These are phyloP conservation scores for Idaea dimidiata DNA, from an alignment of 2,888 invertebrate genomes.

Conservation along the genomic window DNA sequence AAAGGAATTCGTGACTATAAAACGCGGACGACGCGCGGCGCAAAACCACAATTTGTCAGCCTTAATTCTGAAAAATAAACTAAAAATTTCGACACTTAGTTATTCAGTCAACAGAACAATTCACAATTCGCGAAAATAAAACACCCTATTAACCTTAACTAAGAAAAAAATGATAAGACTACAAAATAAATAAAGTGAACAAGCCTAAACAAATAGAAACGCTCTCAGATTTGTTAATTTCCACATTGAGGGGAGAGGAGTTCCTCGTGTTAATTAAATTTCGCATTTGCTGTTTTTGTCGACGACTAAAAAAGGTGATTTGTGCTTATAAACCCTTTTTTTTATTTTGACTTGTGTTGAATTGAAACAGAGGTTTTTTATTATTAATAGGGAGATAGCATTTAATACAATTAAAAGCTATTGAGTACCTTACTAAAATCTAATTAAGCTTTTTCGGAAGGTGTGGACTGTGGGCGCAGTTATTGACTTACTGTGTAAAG, in stretches of 20 bases:
- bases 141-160: not conserved
- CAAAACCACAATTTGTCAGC: no score
- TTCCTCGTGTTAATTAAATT: constrained; percentile 10
- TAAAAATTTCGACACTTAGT: not conserved
- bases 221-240: constrained; percentile 5
- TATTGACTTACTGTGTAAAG: not conserved
- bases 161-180: not conserved
- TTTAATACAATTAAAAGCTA: not conserved
- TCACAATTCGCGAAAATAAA: not conserved
- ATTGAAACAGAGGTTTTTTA: not conserved
- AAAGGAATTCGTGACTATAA: no score
- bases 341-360: not conserved
- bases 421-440: not conserved
- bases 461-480: not conserved
- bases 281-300: constrained; percentile 8
- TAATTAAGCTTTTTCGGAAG: not conserved
- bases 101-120: not conserved
- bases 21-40: no score
- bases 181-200: constrained; percentile 13
- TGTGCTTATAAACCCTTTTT: not conserved
- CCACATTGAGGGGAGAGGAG: not conserved
- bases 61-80: not conserved
- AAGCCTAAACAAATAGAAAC: constrained; percentile 5
- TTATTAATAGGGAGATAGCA: not conserved
- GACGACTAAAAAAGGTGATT: not conserved